Evolutionary conservation across 2,113 vertebrate genomes (phyloP).

Genomic region (Paradoxurus hermaphroditus): DNA sequence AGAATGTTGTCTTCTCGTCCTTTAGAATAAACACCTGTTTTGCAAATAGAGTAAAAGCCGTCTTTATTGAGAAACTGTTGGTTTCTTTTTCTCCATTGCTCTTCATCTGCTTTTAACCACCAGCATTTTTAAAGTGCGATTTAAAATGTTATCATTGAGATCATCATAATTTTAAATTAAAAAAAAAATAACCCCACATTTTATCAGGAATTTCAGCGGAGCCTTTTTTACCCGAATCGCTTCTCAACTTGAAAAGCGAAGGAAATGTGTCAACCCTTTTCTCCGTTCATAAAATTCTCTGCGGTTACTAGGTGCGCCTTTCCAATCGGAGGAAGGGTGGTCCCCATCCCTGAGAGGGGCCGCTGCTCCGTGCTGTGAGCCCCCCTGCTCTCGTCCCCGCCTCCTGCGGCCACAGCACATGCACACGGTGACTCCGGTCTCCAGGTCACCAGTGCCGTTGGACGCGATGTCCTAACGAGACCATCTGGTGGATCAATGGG

Average conservation of each 20-base stretch:
- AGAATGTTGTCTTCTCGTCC: conserved; percentile 33
- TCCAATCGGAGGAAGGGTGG: background rate
- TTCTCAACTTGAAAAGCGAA: background rate
- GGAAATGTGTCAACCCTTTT: background rate
- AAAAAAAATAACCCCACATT: background rate
- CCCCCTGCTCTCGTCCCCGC: background rate
- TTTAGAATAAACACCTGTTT: conserved; percentile 64
- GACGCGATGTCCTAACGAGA: rapidly evolving
- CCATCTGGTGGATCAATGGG: background rate
- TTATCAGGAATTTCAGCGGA: background rate
- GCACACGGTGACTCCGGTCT: rapidly evolving
- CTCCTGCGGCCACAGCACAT: background rate
- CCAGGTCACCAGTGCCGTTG: rapidly evolving
- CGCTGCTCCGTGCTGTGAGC: rapidly evolving
- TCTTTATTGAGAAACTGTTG: background rate
- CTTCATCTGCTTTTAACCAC: background rate
- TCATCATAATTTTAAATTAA: background rate
- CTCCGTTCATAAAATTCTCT: background rate
- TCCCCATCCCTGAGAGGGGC: background rate
- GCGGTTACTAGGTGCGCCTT: background rate
- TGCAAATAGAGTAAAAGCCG: background rate
- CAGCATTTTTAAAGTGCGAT: background rate
- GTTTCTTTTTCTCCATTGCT: background rate
- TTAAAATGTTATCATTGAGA: background rate
- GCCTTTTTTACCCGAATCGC: background rate